Evolutionary conservation across 2,113 vertebrate species (phyloP), one percentile per base, ranked within the genome.

Genomic region (Tapirus terrestris): DNA sequence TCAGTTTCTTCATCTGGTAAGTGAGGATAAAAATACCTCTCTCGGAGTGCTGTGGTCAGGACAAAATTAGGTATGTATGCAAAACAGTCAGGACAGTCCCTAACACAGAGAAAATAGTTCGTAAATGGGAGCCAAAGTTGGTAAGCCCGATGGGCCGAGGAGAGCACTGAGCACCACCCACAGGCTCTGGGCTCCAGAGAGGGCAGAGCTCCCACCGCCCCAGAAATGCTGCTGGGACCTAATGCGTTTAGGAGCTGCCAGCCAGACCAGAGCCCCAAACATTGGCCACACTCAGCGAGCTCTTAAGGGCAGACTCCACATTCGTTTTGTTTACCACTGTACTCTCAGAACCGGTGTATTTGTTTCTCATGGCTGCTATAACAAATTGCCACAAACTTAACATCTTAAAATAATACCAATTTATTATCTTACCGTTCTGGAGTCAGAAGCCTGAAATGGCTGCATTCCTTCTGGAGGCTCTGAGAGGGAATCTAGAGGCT

Each of bases 51-150:
- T 90, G 68, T 70, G 82, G 89, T 77, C 43, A 60, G 95, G 90
- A 60, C 95, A 87, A 90, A 96, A 96, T 87, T 93, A 97, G 97
- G 67, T 58, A 16, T 5, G 2, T 77, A 89, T 83, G 91, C 89
- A 97, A 96, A 97, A 82, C 23, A 70, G 17, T 31, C 25, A 85
- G 39, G 17, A 18, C 11, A 43, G 73, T 63, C 36, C 65, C 7
- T 36, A 31, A 29, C n/a, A 61, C 14, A 13, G 3, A 83, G 83
- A 67, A 81, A 67, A 84, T 73, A 63, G 36, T 56, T 58, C 53
- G 4, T 70, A 60, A 23, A 14, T 1, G 10, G 43, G 31, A 94
- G 68, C n/a, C 31, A 1, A 43, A 56, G 58, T 14, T 65, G 31
- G 31, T 58, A 67, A 85, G 48, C 45, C 45, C 60, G 68, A 17